These are phyloP conservation scores for Lindbergichthys nudifrons DNA, from an alignment of 2,797 vertebrate species.

Conservation along the genomic window DNA sequence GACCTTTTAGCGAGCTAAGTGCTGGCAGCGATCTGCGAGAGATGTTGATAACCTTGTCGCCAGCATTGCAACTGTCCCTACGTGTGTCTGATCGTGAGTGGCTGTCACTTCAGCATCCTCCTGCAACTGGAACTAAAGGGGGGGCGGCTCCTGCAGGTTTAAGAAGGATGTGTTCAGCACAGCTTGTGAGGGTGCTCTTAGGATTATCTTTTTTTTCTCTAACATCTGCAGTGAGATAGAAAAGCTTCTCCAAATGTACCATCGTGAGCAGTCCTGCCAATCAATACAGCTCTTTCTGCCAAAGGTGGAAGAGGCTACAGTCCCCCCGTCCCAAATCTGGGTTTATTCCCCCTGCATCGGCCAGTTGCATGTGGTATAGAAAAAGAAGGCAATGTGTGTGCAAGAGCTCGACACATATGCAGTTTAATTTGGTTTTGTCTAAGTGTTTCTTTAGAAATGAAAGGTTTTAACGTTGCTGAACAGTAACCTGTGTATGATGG, in stretches of 20 bases:
- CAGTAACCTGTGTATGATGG: not conserved
- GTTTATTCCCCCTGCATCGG: constrained; percentile 43
- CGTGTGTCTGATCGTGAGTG: constrained; percentile 62
- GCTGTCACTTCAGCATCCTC: constrained; percentile 68
- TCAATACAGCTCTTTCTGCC: constrained; percentile 75
- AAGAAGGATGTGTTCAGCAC: constrained; percentile 79
- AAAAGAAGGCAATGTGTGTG: constrained; percentile 4
- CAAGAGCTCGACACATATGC: not conserved
- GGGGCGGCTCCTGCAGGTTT: constrained; percentile 71
- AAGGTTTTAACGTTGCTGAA: not conserved
- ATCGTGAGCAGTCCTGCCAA: constrained; percentile 71
- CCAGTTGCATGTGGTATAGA: constrained; percentile 37
- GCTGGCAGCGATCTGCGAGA: constrained; percentile 78
- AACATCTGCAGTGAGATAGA: constrained; percentile 70
- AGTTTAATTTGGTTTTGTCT: not conserved
- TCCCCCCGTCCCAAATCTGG: constrained; percentile 43
- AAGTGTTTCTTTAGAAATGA: not conserved
- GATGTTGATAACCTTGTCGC: constrained; percentile 86
- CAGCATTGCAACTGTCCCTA: constrained; percentile 59
- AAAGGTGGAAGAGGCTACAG: constrained; percentile 62
- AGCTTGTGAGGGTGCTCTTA: constrained; percentile 72
- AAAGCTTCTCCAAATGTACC: constrained; percentile 75
- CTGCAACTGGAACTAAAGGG: constrained; percentile 71
- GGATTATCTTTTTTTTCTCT: constrained; percentile 67
- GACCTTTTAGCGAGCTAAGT: constrained; percentile 83